These are phyloP conservation scores for Seladonia tumulorum DNA, from an alignment of 2,888 invertebrate species.

Conservation along the genomic window DNA sequence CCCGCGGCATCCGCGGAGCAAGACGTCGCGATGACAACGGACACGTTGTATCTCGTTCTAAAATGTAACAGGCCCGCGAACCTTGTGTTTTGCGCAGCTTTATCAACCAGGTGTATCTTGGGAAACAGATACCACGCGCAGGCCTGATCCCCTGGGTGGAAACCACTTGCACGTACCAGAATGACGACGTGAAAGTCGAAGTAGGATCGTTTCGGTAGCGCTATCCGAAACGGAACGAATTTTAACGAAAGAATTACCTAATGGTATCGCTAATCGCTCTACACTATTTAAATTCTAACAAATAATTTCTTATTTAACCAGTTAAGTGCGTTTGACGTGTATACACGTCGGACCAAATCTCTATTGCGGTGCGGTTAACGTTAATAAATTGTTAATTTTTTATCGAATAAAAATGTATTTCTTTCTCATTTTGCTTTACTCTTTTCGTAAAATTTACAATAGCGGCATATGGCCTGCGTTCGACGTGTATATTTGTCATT, in stretches of 20 bases:
- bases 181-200: conserved; percentile 61
- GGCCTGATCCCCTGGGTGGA: conserved; percentile 59
- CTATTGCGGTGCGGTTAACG: no score
- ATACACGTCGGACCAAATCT: no score
- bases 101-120: conserved; percentile 71
- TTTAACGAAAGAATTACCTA: neutral
- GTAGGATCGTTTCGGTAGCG: conserved; percentile 42
- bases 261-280: neutral
- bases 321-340: no score
- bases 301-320: no score
- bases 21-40: conserved; percentile 41
- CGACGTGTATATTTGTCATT: no score
- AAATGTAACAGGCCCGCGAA: conserved; percentile 70
- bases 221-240: neutral
- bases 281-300: neutral
- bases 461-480: no score
- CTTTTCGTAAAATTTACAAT: no score
- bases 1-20: conserved; percentile 20
- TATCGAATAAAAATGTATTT: no score
- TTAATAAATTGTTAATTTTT: no score
- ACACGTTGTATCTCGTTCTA: conserved; percentile 57
- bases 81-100: conserved; percentile 62
- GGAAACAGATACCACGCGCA: conserved; percentile 62
- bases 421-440: no score
- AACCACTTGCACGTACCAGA: conserved; percentile 62